A percentile compares a stretch with the other conserved stretches of the same genome.
These are phyloP conservation scores for Equus quagga DNA, from an alignment of 2,113 vertebrate genomes.

Conservation along the genomic window DNA sequence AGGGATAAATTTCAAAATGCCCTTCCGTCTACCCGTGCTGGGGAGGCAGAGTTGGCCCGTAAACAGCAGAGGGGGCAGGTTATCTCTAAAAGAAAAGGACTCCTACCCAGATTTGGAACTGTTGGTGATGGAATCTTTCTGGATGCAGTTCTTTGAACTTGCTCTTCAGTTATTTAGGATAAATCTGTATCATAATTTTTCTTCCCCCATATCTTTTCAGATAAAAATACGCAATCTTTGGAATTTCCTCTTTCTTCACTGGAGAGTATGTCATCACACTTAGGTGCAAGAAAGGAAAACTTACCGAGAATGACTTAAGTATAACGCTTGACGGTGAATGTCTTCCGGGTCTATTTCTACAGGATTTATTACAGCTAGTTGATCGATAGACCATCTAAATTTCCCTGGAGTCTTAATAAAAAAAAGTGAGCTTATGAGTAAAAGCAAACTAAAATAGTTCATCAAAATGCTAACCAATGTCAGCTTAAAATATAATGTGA, in stretches of 20 bases:
- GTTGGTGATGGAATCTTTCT: neutral
- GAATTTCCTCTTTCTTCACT: neutral
- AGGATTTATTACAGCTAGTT: constrained; percentile 95
- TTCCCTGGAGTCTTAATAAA: constrained; percentile 93
- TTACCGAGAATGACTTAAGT: constrained; percentile 95
- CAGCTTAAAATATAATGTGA: constrained; percentile 44
- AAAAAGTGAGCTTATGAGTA: constrained; percentile 60
- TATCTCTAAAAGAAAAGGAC: neutral
- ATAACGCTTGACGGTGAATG: constrained; percentile 94
- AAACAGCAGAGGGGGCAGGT: neutral
- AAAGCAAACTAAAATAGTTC: constrained; percentile 44
- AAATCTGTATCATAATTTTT: constrained; percentile 2
- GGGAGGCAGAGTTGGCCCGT: neutral
- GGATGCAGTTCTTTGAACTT: neutral
- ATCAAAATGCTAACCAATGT: constrained; percentile 62
- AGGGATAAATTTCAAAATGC: constrained; percentile 24
- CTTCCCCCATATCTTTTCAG: neutral
- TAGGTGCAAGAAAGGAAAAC: constrained; percentile 58
- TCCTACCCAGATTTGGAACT: neutral
- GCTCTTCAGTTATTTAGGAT: neutral
- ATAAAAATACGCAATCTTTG: neutral
- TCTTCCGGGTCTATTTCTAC: constrained; percentile 97
- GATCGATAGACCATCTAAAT: constrained; percentile 98
- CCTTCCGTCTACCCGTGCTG: neutral
- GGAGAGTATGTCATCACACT: constrained; percentile 15